phyloP scores from a whole-genome alignment of 1,140 invertebrate species.

The Araneus ventricosus region DNA sequence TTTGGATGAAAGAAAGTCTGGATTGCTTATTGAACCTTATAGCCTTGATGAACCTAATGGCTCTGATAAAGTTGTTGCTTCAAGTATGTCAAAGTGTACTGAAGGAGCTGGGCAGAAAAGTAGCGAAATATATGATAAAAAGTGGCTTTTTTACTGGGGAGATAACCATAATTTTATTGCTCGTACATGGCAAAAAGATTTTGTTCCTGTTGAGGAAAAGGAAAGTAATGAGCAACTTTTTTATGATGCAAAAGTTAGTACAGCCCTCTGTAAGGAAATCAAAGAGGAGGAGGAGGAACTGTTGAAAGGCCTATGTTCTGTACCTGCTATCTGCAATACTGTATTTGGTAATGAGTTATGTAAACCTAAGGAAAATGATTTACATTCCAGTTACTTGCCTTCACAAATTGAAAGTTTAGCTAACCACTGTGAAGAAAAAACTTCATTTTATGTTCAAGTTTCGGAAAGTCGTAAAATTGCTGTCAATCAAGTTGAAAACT shows the following conservation, averaged over 20 bases:
- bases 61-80: neutral
- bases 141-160: conserved; percentile 44
- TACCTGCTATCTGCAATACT: neutral
- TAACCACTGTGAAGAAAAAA: neutral
- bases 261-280: conserved; percentile 72
- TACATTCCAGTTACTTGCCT: neutral
- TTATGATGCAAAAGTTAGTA: neutral
- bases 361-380: neutral
- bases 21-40: neutral
- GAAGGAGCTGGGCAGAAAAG: conserved; percentile 79
- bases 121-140: neutral
- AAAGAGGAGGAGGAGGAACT: conserved; percentile 76
- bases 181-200: conserved; percentile 30
- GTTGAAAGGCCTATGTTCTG: conserved; percentile 60
- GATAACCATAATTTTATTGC: conserved; percentile 19
- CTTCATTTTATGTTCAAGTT: neutral
- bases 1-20: neutral
- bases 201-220: neutral
- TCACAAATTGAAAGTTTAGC: neutral
- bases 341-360: neutral
- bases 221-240: neutral
- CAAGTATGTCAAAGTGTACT: neutral
- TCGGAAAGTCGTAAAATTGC: neutral
- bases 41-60: neutral
- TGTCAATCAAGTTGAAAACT: neutral